Evolutionary conservation across 2,888 invertebrate genomes (phyloP).

Genomic region (Ganaspis brasiliensis): DNA sequence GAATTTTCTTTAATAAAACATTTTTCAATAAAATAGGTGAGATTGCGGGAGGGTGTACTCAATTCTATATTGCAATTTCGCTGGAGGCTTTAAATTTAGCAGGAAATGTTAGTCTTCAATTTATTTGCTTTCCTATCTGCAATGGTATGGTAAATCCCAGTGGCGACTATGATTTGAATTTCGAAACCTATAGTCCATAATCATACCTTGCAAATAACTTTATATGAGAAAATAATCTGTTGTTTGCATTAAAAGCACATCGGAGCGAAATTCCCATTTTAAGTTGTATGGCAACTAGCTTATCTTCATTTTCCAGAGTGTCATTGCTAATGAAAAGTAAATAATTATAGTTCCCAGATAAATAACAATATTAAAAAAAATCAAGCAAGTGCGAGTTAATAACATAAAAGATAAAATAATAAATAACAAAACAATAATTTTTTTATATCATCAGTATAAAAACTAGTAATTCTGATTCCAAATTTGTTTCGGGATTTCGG

Average conservation of each 20-base stretch:
- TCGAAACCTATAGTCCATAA: too few species aligned
- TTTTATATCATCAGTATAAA: too few species aligned
- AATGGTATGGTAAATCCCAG: not conserved
- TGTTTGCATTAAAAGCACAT: slow-evolving; percentile 4
- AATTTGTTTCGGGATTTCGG: too few species aligned
- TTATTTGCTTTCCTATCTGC: slow-evolving; percentile 29
- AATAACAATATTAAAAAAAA: too few species aligned
- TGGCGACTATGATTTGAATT: not conserved
- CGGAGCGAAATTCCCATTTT: not conserved
- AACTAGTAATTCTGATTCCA: too few species aligned
- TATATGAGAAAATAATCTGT: not conserved
- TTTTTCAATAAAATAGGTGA: not conserved
- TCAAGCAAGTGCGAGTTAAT: too few species aligned
- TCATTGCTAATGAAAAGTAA: not conserved
- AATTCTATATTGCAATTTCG: slow-evolving; percentile 14
- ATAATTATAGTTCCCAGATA: too few species aligned
- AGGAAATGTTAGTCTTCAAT: slow-evolving; percentile 11
- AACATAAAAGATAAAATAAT: too few species aligned
- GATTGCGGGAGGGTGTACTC: not conserved
- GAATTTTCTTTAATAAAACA: not conserved
- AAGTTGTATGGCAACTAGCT: not conserved
- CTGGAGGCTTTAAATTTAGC: slow-evolving; percentile 6
- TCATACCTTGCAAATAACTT: slow-evolving; percentile 10
- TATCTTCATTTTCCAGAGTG: not conserved
- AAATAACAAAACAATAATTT: too few species aligned